Percentiles rank a stretch among this genome's conserved stretches.
These are phyloP conservation scores for Premnoplex brunnescens DNA, from an alignment of 2,797 vertebrate genomes.

Conservation along the genomic window DNA sequence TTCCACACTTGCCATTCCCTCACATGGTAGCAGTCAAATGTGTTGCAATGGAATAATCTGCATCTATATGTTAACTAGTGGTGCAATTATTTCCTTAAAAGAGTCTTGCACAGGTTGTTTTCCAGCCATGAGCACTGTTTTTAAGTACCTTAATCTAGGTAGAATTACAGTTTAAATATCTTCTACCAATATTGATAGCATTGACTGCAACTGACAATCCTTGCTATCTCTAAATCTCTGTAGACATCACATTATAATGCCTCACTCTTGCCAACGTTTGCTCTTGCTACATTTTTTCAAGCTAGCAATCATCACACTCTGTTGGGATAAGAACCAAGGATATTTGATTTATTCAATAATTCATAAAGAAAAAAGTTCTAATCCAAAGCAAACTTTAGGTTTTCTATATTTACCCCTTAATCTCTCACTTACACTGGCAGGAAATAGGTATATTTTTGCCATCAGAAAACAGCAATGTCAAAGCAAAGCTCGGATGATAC, in stretches of 20 bases:
- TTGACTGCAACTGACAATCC: conserved; percentile 44
- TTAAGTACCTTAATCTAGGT: conserved; percentile 37
- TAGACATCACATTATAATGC: conserved; percentile 69
- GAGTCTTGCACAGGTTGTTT: background rate
- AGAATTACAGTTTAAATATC: conserved; percentile 37
- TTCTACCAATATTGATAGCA: conserved; percentile 26
- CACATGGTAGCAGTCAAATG: conserved; percentile 18
- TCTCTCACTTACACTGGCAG: conserved; percentile 67
- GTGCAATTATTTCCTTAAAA: background rate
- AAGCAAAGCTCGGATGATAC: conserved; percentile 59
- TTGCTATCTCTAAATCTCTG: conserved; percentile 28
- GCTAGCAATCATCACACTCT: conserved; percentile 67
- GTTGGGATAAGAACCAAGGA: conserved; percentile 68
- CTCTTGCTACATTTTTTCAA: conserved; percentile 68
- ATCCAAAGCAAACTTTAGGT: conserved; percentile 69
- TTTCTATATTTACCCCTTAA: conserved; percentile 71
- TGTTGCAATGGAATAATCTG: background rate
- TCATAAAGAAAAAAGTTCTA: conserved; percentile 71
- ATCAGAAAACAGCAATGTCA: conserved; percentile 67
- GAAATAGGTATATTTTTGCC: conserved; percentile 69
- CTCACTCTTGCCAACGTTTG: conserved; percentile 67
- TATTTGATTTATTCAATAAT: conserved; percentile 73
- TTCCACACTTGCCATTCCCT: conserved; percentile 45
- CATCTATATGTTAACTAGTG: background rate
- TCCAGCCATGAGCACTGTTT: background rate